Base-by-base conservation (phyloP, 2,888 invertebrate genomes). In the Hermaeophaga mercurialis region DNA sequence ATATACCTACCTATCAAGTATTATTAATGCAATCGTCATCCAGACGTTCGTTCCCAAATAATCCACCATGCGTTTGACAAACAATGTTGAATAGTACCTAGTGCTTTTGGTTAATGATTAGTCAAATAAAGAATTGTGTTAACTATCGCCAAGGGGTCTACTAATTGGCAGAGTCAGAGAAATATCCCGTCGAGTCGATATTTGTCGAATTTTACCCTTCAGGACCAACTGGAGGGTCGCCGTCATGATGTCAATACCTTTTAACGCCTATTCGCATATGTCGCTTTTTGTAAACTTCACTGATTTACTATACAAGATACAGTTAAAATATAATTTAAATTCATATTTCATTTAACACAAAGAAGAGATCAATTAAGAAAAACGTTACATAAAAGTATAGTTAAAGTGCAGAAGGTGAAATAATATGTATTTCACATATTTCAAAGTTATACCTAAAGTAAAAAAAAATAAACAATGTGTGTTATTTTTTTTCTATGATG, bases 221-320 rank as follows among this genome's bases (percentile, higher is more conserved):
- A 7, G 31, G 33, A 8, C 44, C 36, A n/a, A 47, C 53, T 17
- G 53, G 56, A 48, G 60, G 54, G 47, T 52, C 54, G 46, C 52
- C 53, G 50, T 41, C 31, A 28, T 49, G 26, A 44, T 52, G 41
- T 43, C 22, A 56, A 58, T 48, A 56, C 48, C 49, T 55, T 49
- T 56, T 58, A 39, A 61, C 59, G 58, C 61, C 61, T 61, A 5
- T 52, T 50, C 56, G 3, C 61, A 61, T 54, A 61, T 61, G 61
- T 55, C 54, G 45, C 7, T n/a, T 48, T 48, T 55, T 54, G 48
- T 46, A 9, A 41, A 36, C 24, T 31, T 14, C 31, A 44, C 44
- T 24, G 36, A 8, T 36, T 19, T 11, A 9, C 9, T 28, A 28
- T 22, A 22, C 22, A 22, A 22, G n/a, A n/a, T n/a, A n/a, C n/a